Evolutionary conservation across 1,140 invertebrate genomes (phyloP).

Genomic region (Phthorimaea operculella): DNA sequence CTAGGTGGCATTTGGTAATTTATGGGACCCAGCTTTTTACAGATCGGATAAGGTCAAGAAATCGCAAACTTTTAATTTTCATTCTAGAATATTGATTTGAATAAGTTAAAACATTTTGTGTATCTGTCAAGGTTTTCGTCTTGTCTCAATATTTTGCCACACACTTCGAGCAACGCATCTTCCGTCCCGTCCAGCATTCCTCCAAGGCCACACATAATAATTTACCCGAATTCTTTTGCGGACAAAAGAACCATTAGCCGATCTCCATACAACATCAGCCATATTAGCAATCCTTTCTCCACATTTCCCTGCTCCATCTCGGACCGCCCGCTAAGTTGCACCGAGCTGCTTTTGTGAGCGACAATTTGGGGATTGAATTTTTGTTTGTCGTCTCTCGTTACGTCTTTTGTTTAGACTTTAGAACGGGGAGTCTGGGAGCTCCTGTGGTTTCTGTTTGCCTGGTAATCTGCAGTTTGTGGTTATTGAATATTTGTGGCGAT

Average conservation of each 20-base stretch:
- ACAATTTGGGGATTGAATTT: slow-evolving; percentile 54
- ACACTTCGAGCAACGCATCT: too few species aligned
- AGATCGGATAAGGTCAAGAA: too few species aligned
- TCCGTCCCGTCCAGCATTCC: not conserved
- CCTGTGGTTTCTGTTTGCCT: slow-evolving; percentile 20
- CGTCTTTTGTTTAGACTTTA: slow-evolving; percentile 25
- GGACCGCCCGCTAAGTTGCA: slow-evolving; percentile 45
- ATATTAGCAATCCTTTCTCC: not conserved
- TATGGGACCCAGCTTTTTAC: not conserved
- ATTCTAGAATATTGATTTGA: too few species aligned
- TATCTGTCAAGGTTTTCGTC: not conserved
- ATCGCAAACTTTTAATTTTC: too few species aligned
- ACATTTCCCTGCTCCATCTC: slow-evolving; percentile 5
- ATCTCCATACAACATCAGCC: too few species aligned
- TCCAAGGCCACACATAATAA: too few species aligned
- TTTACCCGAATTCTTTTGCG: too few species aligned
- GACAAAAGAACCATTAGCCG: too few species aligned
- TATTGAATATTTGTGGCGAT: slow-evolving; percentile 19
- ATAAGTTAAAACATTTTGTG: too few species aligned
- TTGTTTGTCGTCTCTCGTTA: slow-evolving; percentile 39
- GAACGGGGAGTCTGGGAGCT: slow-evolving; percentile 14
- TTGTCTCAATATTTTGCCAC: too few species aligned
- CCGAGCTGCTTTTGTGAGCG: slow-evolving; percentile 52
- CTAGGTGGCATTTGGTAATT: not conserved
- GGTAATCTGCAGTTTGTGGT: slow-evolving; percentile 42